Percentiles rank a stretch among this genome's conserved stretches.
phyloP scores from a whole-genome alignment of 2,797 vertebrate genomes.

The Basileuterus tristriatus region DNA sequence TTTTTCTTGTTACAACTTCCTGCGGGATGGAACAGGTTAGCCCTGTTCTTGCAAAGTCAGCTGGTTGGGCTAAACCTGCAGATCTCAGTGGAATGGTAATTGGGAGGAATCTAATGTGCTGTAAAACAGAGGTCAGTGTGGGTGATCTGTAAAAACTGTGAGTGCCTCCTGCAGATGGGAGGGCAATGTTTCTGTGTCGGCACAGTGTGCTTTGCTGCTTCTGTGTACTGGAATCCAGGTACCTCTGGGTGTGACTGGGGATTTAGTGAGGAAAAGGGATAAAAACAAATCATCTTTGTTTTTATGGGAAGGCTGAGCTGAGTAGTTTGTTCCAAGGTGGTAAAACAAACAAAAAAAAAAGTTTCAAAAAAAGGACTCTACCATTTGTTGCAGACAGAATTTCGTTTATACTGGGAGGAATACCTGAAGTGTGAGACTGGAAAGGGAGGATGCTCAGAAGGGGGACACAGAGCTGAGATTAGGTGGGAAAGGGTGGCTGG shows the following conservation, averaged over 20 bases:
- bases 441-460: background rate
- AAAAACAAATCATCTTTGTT: background rate
- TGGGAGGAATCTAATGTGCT: conserved; percentile 27
- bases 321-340: background rate
- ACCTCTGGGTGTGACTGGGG: too few relatives aligned
- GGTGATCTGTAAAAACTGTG: background rate
- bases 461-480: background rate
- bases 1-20: conserved; percentile 24
- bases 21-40: conserved; percentile 38
- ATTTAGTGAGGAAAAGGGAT: background rate
- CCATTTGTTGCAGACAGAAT: background rate
- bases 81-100: conserved; percentile 11
- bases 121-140: conserved; percentile 4
- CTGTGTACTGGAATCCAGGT: background rate
- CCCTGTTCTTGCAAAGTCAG: conserved; percentile 14
- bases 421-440: background rate
- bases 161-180: background rate
- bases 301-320: background rate
- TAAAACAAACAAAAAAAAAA: background rate
- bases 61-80: background rate
- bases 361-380: background rate
- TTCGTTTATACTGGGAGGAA: background rate
- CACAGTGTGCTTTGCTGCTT: background rate
- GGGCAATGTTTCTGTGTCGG: background rate
- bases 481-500: background rate